Evolutionary conservation across 2,113 vertebrate species (phyloP).

Genomic region (Salminus brasiliensis): DNA sequence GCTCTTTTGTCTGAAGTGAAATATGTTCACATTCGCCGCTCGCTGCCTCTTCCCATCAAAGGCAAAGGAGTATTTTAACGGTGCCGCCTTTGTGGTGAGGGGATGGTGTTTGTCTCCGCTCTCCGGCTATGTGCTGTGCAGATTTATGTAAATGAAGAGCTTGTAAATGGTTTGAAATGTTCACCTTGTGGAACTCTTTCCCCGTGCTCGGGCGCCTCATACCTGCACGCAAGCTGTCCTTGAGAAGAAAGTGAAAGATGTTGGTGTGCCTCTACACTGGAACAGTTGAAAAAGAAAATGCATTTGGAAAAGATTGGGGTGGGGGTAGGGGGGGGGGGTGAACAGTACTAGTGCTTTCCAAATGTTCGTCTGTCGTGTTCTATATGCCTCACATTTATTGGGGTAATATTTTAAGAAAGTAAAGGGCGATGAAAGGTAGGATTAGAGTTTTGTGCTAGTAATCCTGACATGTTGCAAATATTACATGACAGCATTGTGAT

Average conservation of each 20-base stretch:
- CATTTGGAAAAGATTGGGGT: neutral
- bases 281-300: neutral
- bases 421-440: neutral
- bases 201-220: neutral
- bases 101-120: conserved; percentile 35
- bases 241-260: conserved; percentile 29
- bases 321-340: neutral
- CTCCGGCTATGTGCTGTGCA: neutral
- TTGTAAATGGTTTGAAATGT: conserved; percentile 37
- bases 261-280: neutral
- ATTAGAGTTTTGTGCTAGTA: neutral
- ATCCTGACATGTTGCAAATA: too few species aligned
- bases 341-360: neutral
- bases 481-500: too few species aligned
- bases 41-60: conserved; percentile 1
- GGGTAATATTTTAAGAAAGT: neutral
- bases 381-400: neutral
- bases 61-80: conserved; percentile 13
- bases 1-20: conserved; percentile 17
- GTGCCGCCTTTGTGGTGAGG: conserved; percentile 3
- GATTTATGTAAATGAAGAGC: conserved; percentile 46
- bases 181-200: conserved; percentile 24
- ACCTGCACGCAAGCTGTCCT: conserved; percentile 1
- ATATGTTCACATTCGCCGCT: neutral
- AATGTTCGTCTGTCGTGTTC: neutral